Conservation (phyloP, 2,888 invertebrate species). For the Xestoiulus laeticollis region DNA sequence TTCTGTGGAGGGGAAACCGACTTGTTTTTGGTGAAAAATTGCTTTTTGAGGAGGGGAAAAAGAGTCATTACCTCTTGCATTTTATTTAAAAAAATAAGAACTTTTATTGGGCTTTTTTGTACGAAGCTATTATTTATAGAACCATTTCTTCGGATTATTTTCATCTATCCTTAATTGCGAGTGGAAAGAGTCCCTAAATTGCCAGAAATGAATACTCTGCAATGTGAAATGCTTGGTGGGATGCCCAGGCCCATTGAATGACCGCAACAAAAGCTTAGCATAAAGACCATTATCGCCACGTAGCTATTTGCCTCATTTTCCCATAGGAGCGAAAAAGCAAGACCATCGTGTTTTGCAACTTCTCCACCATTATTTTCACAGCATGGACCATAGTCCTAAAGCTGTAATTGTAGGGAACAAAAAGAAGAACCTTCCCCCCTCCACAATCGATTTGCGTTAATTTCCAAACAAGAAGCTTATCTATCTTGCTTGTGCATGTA, state of each 20-base stretch:
- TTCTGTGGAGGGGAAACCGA: background rate
- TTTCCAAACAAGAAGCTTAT: constrained; percentile 30
- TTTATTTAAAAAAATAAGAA: background rate
- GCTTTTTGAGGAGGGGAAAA: background rate
- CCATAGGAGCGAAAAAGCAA: background rate
- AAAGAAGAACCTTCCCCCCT: background rate
- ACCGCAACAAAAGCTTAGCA: constrained; percentile 5
- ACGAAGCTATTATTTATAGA: background rate
- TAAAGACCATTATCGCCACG: background rate
- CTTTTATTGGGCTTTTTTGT: background rate
- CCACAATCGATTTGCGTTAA: background rate
- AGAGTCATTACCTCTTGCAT: background rate
- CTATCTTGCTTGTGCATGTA: background rate
- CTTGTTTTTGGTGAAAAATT: background rate
- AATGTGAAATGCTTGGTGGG: background rate
- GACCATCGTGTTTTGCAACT: background rate
- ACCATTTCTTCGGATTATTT: background rate
- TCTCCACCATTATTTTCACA: constrained; percentile 24
- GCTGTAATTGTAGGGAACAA: background rate
- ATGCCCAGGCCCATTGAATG: background rate
- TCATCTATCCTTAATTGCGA: background rate
- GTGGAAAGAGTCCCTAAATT: background rate
- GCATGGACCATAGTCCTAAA: constrained; percentile 32
- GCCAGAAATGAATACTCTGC: background rate
- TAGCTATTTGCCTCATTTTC: background rate